phyloP scores from a whole-genome alignment of 2,888 invertebrate genomes.

The Oxyteleia sp. region DNA sequence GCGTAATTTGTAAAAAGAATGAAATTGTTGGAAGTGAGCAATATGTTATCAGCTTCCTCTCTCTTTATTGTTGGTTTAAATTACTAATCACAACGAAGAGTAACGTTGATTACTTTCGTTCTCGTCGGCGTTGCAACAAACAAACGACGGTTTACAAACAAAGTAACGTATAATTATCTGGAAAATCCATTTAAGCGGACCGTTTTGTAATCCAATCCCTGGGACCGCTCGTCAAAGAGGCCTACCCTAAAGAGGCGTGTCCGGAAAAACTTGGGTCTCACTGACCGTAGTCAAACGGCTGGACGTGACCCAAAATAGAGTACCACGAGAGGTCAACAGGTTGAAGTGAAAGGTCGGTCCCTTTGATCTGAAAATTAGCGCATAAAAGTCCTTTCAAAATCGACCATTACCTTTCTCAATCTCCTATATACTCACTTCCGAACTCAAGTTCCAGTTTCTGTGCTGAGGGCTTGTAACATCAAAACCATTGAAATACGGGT shows the following conservation, averaged over 20 bases:
- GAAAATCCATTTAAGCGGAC: not conserved
- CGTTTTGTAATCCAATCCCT: constrained; percentile 6
- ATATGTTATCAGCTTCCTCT: not conserved
- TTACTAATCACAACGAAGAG: not conserved
- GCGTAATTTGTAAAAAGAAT: not conserved
- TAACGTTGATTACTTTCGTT: not conserved
- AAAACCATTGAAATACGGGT: constrained; percentile 54
- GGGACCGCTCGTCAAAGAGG: constrained; percentile 3
- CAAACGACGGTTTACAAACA: not conserved
- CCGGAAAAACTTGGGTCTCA: constrained; percentile 25
- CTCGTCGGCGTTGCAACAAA: not conserved
- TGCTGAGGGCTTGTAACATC: constrained; percentile 30
- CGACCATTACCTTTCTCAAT: constrained; percentile 42
- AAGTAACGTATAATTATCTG: not conserved
- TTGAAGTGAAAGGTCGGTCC: constrained; percentile 23
- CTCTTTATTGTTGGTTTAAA: not conserved
- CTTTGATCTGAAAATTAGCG: constrained; percentile 40
- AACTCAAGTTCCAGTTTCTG: constrained; percentile 36
- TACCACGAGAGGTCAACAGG: constrained; percentile 46
- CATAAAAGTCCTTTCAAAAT: constrained; percentile 49
- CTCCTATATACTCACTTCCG: constrained; percentile 16
- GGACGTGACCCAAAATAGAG: constrained; percentile 27
- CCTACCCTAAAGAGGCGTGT: constrained; percentile 8
- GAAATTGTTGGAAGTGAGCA: not conserved
- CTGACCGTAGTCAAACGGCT: constrained; percentile 7